Base-by-base conservation (phyloP, 2,888 invertebrate genomes). In the Diogma glabrata region DNA sequence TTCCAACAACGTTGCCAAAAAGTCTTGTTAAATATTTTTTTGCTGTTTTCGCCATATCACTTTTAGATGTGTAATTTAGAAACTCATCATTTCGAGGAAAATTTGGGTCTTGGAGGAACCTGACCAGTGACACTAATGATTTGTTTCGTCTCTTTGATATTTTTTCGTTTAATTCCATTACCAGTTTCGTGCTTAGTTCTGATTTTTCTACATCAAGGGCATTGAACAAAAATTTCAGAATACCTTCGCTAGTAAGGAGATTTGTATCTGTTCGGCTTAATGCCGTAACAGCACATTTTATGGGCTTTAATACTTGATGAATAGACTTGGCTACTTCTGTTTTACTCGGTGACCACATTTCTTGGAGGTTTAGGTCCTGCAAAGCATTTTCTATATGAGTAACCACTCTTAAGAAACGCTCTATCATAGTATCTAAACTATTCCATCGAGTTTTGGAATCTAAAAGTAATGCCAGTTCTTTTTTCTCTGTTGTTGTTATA, bases 401-500 rank as follows among this genome's bases (percentile, higher is more conserved):
- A n/a, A 7, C 22, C 10, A 48, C 20, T 10, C 7, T 19, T 19
- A 48, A n/a, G 12, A 17, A 48, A 5, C 48, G 17, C 3, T 33
- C 33, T 7, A 48, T 9, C 36, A 48, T 48, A 12, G 20, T 8
- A 2, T 33, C 36, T 12, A 48, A 4, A 4, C 28, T 28, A 16
- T 16, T 49, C 49, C 36, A 49, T 4, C 49, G 10, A 7, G 49
- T 49, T 7, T 23, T 20, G 23, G 23, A 36, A 36, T 49, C 49
- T 23, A 49, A 49, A 36, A 49, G 49, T 12, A 49, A 26, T 14
- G 14, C 17, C 14, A 49, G 28, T 36, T 49, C 49, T 30, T 49
- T 49, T 14, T 26, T 19, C 12, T 38, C 28, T 16, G 19, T 22
- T 22, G 33, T 36, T n/a, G 16, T 36, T 28, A 49, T 22, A 16